A percentile compares a stretch with the other conserved stretches of the same genome.
Conservation (phyloP, 92 coral and sea anemone genomes). For the Montipora capitata region DNA sequence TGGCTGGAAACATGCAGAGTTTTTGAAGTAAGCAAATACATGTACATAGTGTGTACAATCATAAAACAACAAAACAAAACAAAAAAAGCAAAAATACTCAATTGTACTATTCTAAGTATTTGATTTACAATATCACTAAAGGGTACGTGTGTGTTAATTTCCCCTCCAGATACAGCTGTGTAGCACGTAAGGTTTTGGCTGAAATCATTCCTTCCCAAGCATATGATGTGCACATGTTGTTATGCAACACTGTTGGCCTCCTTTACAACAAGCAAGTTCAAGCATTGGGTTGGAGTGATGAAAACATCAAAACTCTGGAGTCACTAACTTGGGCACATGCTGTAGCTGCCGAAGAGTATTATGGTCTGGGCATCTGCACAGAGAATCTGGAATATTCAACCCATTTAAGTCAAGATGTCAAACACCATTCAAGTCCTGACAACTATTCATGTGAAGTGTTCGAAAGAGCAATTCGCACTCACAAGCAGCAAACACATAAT, state of each 20-base stretch:
- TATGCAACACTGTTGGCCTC: too few species aligned
- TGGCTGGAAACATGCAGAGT: background rate
- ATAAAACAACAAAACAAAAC: too few species aligned
- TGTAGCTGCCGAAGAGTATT: slow-evolving; percentile 79
- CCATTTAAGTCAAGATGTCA: slow-evolving; percentile 63
- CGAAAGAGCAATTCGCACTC: slow-evolving; percentile 72
- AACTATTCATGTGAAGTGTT: slow-evolving; percentile 86
- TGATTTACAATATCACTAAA: too few species aligned
- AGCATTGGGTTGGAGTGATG: slow-evolving; percentile 52
- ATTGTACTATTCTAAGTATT: too few species aligned
- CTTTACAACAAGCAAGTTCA: slow-evolving; percentile 44
- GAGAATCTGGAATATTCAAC: slow-evolving; percentile 85
- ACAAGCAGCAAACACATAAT: slow-evolving; percentile 80
- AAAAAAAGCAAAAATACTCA: too few species aligned
- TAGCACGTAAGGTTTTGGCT: slow-evolving; percentile 84
- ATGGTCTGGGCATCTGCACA: slow-evolving; percentile 76
- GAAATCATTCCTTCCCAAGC: slow-evolving; percentile 77
- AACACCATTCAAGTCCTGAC: slow-evolving; percentile 80
- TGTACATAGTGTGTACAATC: too few species aligned
- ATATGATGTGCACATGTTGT: too few species aligned
- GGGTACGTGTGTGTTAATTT: too few species aligned
- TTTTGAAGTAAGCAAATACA: background rate
- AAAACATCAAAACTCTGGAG: slow-evolving; percentile 47
- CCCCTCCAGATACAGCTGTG: background rate
- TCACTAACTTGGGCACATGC: slow-evolving; percentile 82